A percentile compares a stretch with the other conserved stretches of the same genome.
Conservation (phyloP, 37 sponge, comb jelly and placozoan species). For the Crambe crambe region DNA sequence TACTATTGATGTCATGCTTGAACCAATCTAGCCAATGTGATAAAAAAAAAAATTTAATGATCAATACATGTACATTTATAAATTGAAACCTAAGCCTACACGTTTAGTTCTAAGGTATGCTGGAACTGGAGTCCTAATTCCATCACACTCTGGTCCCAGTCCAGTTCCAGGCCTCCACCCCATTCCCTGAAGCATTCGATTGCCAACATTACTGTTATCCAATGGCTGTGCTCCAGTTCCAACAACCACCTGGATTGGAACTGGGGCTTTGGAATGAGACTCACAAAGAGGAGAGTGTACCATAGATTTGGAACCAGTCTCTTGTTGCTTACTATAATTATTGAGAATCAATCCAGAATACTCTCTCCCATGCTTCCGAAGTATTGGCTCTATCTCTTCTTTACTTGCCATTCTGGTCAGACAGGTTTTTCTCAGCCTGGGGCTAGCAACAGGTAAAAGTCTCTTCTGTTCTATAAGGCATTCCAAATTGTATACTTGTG, state of each 20-base stretch:
- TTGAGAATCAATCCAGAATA: neutral
- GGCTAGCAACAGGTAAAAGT: conserved; percentile 33
- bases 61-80: too few relatives aligned
- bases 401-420: conserved; percentile 34
- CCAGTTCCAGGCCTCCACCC: conserved; percentile 78
- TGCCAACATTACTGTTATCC: conserved; percentile 50
- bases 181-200: conserved; percentile 65
- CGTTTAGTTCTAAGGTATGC: conserved; percentile 30
- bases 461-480: conserved; percentile 23
- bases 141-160: conserved; percentile 52
- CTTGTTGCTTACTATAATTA: too few relatives aligned
- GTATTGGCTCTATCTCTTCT: conserved; percentile 36
- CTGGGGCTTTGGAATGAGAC: neutral
- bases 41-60: too few relatives aligned
- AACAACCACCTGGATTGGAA: neutral
- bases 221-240: conserved; percentile 14
- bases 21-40: too few relatives aligned
- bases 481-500: conserved; percentile 34
- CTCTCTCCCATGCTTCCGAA: conserved; percentile 30
- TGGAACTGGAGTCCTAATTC: conserved; percentile 55
- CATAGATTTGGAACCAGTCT: neutral
- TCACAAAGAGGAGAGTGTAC: neutral
- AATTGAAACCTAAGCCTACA: conserved; percentile 51
- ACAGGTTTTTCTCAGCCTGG: conserved; percentile 35
- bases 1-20: too few relatives aligned